Evolutionary conservation across 53 echinoderm and acorn worm species (phyloP).

Genomic region (Glandiceps talaboti): DNA sequence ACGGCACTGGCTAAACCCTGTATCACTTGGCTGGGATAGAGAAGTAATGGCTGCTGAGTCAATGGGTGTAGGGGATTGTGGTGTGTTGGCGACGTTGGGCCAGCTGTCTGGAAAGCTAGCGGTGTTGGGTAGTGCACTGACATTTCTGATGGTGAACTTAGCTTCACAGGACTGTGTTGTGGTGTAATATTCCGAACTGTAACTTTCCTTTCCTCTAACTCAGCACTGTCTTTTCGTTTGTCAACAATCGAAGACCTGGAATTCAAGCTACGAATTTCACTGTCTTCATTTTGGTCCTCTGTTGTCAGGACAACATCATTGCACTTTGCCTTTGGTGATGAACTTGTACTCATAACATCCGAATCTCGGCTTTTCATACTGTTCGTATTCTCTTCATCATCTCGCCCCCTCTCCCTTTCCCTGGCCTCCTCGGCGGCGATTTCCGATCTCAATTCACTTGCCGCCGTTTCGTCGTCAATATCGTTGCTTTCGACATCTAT

Average conservation of each 20-base stretch:
- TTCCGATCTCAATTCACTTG: neutral
- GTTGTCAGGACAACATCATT: neutral
- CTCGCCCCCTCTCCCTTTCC: neutral
- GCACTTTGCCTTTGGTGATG: neutral
- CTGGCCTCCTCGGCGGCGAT: neutral
- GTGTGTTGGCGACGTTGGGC: conserved; percentile 34
- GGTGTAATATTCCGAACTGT: conserved; percentile 5
- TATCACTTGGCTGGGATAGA: conserved; percentile 56
- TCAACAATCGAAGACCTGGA: neutral
- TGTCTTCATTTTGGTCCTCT: neutral
- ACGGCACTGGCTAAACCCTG: conserved; percentile 18
- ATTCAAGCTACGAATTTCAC: neutral
- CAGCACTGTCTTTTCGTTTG: neutral
- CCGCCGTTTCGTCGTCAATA: neutral
- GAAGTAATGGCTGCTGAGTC: conserved; percentile 77
- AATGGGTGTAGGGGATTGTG: conserved; percentile 62
- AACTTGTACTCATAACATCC: neutral
- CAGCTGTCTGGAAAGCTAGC: conserved; percentile 10
- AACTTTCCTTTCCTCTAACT: conserved; percentile 4
- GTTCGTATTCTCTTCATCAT: neutral
- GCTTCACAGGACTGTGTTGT: neutral
- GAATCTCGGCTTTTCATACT: no score
- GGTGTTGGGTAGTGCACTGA: conserved; percentile 23
- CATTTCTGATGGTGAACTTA: conserved; percentile 1
- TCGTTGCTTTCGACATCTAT: neutral